Evolutionary conservation across 2,888 invertebrate genomes (phyloP), one percentile per base, ranked within the genome.

Genomic region (Perizoma flavofasciatum): DNA sequence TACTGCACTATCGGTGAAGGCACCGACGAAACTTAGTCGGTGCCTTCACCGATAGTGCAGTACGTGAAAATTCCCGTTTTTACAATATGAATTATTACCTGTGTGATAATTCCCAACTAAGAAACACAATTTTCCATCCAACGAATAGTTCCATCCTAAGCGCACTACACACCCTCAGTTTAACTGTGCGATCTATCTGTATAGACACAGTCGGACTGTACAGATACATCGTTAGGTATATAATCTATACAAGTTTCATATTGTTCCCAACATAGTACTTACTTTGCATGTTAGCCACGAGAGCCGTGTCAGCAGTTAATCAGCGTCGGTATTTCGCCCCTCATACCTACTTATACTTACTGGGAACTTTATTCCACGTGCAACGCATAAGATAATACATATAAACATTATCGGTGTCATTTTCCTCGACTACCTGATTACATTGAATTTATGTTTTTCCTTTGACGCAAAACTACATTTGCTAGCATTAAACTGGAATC

Each of bases 281-380:
- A 71, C 57, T 72, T 73, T 68, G 68, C 75, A 70, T 71, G 72
- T 52, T 48, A 58, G 34, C 52, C 41, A 55, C 45, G 47, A 48
- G 61, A 55, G 49, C 68, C 59, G 59, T 67, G 71, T 77, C 77
- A 77, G 77, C 76, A 70, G 50, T 70, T 67, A 71, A 71, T 70
- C 72, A 73, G 61, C 59, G 55, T 70, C 76, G 71, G 73, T 76
- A 77, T 73, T 44, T 63, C 72, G 71, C 68, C 67, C 69, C 55
- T 59, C 33, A 32, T 39, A 32, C 22, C 33, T 69, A 71, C 73
- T 66, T 67, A 49, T 62, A 68, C 22, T 73, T 86, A 85, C 86
- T 78, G 61, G 74, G 85, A 85, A 87, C 70, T 78, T 68, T 65
- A 73, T 72, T 81, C 85, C 86, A 86, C 87, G 87, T 85, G 86